These are phyloP conservation scores for Eudyptes chrysolophus DNA, from an alignment of 2,113 vertebrate genomes.

Conservation along the genomic window DNA sequence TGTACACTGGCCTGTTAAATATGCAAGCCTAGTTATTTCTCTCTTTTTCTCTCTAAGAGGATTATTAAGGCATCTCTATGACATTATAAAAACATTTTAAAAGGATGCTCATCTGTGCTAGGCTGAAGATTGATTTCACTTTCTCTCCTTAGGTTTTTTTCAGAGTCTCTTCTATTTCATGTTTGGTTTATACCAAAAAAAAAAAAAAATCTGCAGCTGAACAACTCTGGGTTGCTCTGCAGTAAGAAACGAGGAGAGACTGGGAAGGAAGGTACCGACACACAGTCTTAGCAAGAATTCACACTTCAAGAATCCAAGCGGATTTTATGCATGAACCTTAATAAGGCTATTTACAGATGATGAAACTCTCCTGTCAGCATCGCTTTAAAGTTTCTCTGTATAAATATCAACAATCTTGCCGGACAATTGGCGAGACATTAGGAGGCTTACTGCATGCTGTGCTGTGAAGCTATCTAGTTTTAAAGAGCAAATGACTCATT, in stretches of 20 bases:
- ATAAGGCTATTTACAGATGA: conserved; percentile 28
- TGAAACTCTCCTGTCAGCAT: conserved; percentile 28
- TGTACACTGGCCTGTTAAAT: neutral
- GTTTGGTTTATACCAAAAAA: neutral
- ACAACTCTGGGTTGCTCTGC: neutral
- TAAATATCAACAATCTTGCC: conserved; percentile 40
- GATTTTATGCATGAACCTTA: conserved; percentile 39
- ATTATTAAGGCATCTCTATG: neutral
- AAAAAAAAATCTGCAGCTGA: neutral
- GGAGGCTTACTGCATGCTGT: conserved; percentile 40
- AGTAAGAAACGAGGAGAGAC: neutral
- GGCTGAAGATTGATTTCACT: neutral
- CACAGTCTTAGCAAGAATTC: neutral
- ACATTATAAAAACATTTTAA: neutral
- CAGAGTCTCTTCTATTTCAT: neutral
- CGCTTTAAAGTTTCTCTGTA: conserved; percentile 10
- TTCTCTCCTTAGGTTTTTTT: neutral
- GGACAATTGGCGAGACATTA: neutral
- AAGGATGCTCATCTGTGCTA: neutral
- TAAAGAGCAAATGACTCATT: conserved; percentile 59
- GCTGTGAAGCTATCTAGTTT: conserved; percentile 19
- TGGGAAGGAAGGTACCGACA: neutral
- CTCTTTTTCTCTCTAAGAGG: neutral
- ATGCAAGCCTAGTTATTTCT: neutral
- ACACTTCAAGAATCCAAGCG: neutral